These are phyloP conservation scores for Cheilinus undulatus DNA, from an alignment of 2,113 vertebrate genomes.

Conservation along the genomic window DNA sequence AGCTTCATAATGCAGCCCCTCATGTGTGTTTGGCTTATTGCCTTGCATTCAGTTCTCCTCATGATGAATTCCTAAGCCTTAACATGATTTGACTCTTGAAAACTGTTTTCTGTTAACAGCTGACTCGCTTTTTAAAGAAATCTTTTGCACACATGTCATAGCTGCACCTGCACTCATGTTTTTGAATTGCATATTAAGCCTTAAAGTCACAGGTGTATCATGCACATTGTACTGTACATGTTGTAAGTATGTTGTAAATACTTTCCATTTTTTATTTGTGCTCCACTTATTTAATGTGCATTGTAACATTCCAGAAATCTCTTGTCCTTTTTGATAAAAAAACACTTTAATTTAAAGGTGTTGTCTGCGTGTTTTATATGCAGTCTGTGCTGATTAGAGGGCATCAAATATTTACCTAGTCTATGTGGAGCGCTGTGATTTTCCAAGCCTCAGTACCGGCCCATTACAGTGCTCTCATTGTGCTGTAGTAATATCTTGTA, in stretches of 20 bases:
- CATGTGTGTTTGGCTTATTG: conserved; percentile 49
- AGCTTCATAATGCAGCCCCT: conserved; percentile 36
- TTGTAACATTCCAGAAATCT: conserved; percentile 83
- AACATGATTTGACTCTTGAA: conserved; percentile 64
- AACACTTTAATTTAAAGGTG: conserved; percentile 50
- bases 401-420: conserved; percentile 49
- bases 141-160: conserved; percentile 69
- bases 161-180: conserved; percentile 64
- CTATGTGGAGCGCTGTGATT: conserved; percentile 19
- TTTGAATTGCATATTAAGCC: conserved; percentile 72
- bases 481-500: conserved; percentile 57
- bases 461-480: conserved; percentile 69
- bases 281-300: conserved; percentile 77
- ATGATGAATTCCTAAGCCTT: conserved; percentile 72
- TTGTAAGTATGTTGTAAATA: conserved; percentile 74
- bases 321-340: conserved; percentile 60
- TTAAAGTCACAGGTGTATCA: conserved; percentile 70
- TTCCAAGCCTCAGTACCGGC: conserved; percentile 28
- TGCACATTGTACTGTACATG: conserved; percentile 68
- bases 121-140: conserved; percentile 47
- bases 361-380: conserved; percentile 54
- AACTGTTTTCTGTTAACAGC: conserved; percentile 50
- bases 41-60: conserved; percentile 48
- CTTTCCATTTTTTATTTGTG: conserved; percentile 46
- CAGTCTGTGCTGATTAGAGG: conserved; percentile 35